Evolutionary conservation across 2,888 invertebrate genomes (phyloP).

Genomic region (Leptinotarsa haldemani): DNA sequence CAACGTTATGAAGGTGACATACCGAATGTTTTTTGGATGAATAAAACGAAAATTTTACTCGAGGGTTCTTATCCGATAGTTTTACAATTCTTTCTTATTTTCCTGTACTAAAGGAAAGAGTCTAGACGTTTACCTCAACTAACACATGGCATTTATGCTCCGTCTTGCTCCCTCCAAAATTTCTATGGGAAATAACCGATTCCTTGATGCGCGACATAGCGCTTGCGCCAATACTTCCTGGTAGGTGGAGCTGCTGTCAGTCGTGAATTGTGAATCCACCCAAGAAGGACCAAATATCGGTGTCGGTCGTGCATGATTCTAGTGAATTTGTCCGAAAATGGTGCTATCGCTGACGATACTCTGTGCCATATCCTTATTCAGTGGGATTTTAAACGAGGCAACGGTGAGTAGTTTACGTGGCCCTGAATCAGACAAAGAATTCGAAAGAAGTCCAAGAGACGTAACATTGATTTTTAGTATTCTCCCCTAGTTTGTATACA

Average conservation of each 20-base stretch:
- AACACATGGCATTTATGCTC: conserved; percentile 31
- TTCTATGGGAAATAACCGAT: conserved; percentile 41
- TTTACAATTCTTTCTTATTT: neutral
- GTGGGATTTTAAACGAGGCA: conserved; percentile 70
- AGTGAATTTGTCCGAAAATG: conserved; percentile 65
- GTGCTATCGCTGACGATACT: conserved; percentile 73
- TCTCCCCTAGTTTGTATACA: conserved; percentile 53
- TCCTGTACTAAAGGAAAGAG: conserved; percentile 5
- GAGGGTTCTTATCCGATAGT: neutral
- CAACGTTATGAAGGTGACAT: no score
- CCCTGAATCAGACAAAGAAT: neutral
- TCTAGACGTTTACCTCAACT: conserved; percentile 34
- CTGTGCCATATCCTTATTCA: conserved; percentile 72
- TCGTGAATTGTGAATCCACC: conserved; percentile 61
- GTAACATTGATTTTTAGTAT: conserved; percentile 57
- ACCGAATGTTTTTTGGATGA: neutral
- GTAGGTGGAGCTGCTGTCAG: conserved; percentile 64
- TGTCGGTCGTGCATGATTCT: conserved; percentile 55
- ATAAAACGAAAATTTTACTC: neutral
- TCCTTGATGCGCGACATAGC: conserved; percentile 78
- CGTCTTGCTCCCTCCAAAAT: conserved; percentile 36
- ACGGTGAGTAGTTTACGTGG: conserved; percentile 66
- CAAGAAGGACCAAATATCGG: conserved; percentile 60
- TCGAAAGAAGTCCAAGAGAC: conserved; percentile 18
- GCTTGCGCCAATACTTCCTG: conserved; percentile 57